These are phyloP conservation scores for Diplosoma virens DNA, from an alignment of 23 tunicate genomes.

Conservation along the genomic window DNA sequence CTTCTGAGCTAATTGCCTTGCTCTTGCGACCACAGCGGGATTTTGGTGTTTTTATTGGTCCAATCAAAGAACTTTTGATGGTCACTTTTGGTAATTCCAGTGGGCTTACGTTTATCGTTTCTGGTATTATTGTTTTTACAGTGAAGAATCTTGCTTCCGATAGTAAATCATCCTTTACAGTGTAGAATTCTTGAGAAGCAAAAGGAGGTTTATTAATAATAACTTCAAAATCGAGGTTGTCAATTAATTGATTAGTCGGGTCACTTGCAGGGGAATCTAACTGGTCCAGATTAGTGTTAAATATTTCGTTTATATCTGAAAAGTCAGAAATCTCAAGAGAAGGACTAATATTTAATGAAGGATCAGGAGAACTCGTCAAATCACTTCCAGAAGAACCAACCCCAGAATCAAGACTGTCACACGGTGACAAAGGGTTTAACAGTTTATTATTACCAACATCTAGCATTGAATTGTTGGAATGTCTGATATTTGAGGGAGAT, in stretches of 20 bases:
- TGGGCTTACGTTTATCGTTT: neutral
- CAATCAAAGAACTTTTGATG: neutral
- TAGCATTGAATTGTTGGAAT: too few species aligned
- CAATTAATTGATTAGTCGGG: neutral
- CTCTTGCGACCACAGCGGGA: slow-evolving; percentile 37
- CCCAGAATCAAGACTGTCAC: slow-evolving; percentile 51
- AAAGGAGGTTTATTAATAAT: neutral
- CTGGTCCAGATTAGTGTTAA: too few species aligned
- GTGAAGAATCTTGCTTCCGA: neutral
- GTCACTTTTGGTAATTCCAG: neutral
- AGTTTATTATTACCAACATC: neutral
- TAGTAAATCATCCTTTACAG: neutral
- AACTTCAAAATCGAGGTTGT: neutral
- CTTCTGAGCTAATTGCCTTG: slow-evolving; percentile 36
- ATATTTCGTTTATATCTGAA: too few species aligned
- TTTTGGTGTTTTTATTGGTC: neutral
- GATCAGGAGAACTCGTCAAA: neutral
- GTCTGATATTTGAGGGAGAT: too few species aligned
- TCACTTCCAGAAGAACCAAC: slow-evolving; percentile 38
- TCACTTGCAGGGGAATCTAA: neutral
- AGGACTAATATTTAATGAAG: too few species aligned
- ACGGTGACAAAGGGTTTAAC: slow-evolving; percentile 39
- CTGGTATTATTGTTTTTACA: neutral
- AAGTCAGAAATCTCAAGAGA: too few species aligned
- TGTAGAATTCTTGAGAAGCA: too few species aligned